Percentiles rank a stretch among this genome's conserved stretches.
phyloP scores from a whole-genome alignment of 2,113 vertebrate species.

The Gadus chalcogrammus region DNA sequence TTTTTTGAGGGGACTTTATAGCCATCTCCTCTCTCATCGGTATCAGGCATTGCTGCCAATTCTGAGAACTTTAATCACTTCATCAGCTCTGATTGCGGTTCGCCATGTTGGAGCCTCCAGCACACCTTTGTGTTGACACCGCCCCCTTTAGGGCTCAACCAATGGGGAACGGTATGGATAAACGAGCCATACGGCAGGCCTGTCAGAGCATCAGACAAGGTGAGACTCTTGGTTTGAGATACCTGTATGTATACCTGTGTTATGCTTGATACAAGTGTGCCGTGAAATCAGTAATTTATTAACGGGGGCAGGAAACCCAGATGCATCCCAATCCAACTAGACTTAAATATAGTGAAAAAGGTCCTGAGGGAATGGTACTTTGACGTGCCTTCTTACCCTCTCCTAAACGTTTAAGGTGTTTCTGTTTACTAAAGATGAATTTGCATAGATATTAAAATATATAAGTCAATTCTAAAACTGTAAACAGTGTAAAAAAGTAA shows the following conservation, averaged over 20 bases:
- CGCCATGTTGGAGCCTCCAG: slow-evolving; percentile 58
- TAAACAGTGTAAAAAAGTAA: no score
- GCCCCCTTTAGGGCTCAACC: slow-evolving; percentile 55
- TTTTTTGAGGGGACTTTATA: slow-evolving; percentile 1
- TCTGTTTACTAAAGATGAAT: no score
- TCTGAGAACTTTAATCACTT: not conserved
- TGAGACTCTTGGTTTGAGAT: slow-evolving; percentile 32
- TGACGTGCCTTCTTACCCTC: no score
- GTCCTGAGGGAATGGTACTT: no score
- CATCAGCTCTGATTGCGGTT: slow-evolving; percentile 20
- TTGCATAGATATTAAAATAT: no score
- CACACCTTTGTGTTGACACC: slow-evolving; percentile 47
- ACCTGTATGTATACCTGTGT: slow-evolving; percentile 10
- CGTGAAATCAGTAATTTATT: no score
- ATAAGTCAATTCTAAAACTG: no score
- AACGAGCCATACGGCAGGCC: slow-evolving; percentile 50
- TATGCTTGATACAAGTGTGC: no score
- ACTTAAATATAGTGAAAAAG: no score
- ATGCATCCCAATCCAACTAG: no score
- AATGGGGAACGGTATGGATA: slow-evolving; percentile 57
- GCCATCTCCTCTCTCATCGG: not conserved
- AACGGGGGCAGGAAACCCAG: no score
- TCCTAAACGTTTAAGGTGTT: no score
- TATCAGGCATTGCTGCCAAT: not conserved
- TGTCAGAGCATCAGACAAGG: slow-evolving; percentile 70